These are phyloP conservation scores for Pantherophis vulpinus DNA, from an alignment of 2,797 vertebrate genomes.

Conservation along the genomic window DNA sequence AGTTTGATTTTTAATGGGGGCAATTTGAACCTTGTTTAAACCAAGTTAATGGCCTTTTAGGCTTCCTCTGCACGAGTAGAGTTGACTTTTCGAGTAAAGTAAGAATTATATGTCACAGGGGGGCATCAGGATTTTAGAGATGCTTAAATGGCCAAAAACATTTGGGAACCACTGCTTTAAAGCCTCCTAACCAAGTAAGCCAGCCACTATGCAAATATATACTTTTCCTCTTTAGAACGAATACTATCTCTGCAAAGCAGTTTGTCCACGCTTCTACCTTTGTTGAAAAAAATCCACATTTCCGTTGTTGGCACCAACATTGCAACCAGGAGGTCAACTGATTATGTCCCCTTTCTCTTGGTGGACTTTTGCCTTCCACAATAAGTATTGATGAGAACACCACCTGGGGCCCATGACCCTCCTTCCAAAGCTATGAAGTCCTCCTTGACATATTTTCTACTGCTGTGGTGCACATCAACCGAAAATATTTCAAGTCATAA, in stretches of 20 bases:
- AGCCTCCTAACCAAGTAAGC: not conserved
- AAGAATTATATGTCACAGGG: no score
- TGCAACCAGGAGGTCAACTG: not conserved
- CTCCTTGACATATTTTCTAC: not conserved
- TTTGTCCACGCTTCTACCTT: not conserved
- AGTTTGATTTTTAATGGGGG: no score
- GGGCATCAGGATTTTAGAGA: no score
- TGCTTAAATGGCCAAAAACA: no score
- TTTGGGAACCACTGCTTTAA: no score
- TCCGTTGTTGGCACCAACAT: not conserved
- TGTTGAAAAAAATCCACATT: not conserved
- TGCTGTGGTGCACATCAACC: not conserved
- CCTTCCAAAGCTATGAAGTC: not conserved
- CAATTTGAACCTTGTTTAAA: no score
- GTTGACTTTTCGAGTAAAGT: no score
- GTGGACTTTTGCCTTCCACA: not conserved
- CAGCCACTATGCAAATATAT: not conserved
- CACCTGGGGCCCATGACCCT: not conserved
- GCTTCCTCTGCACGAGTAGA: no score
- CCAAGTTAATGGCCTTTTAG: no score
- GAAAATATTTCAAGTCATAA: not conserved
- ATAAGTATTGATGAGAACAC: not conserved
- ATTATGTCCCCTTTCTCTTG: not conserved
- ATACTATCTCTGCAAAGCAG: not conserved
- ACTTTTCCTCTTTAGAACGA: not conserved